Evolutionary conservation across 2,113 vertebrate genomes (phyloP).

Genomic region (Ctenodactylus gundi): DNA sequence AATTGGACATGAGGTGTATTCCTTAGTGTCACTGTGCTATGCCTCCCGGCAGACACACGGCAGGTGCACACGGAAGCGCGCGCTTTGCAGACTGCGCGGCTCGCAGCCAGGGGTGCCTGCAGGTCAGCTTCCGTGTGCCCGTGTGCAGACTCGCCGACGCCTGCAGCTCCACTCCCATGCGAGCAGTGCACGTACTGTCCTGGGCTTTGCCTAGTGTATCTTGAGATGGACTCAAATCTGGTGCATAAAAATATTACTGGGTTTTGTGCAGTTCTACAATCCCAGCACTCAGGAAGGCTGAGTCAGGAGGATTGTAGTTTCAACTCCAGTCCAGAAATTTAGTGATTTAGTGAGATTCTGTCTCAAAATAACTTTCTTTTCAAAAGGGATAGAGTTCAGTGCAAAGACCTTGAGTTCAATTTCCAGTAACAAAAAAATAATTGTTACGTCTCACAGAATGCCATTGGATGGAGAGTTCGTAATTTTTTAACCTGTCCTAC

Average conservation of each 20-base stretch:
- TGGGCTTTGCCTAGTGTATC: background rate
- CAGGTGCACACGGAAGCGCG: too few species aligned
- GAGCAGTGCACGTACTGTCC: background rate
- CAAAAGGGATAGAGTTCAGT: background rate
- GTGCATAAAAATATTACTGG: background rate
- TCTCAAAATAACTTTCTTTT: background rate
- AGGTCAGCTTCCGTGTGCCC: too few species aligned
- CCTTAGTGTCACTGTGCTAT: too few species aligned
- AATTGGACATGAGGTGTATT: background rate
- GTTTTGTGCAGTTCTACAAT: background rate
- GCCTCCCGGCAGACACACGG: too few species aligned
- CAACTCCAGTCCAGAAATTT: background rate
- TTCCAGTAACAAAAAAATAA: background rate
- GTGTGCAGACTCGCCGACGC: background rate
- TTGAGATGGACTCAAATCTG: background rate
- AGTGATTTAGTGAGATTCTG: background rate
- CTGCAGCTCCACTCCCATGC: background rate
- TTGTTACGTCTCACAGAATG: background rate
- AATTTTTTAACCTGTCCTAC: background rate
- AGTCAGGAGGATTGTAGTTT: background rate
- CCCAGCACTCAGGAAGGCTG: background rate
- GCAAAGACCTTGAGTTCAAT: background rate
- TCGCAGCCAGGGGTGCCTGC: too few species aligned
- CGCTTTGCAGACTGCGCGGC: too few species aligned
- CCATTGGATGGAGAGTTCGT: background rate